Evolutionary conservation across 2,113 vertebrate genomes (phyloP).

Genomic region (Poeciliopsis occidentalis): DNA sequence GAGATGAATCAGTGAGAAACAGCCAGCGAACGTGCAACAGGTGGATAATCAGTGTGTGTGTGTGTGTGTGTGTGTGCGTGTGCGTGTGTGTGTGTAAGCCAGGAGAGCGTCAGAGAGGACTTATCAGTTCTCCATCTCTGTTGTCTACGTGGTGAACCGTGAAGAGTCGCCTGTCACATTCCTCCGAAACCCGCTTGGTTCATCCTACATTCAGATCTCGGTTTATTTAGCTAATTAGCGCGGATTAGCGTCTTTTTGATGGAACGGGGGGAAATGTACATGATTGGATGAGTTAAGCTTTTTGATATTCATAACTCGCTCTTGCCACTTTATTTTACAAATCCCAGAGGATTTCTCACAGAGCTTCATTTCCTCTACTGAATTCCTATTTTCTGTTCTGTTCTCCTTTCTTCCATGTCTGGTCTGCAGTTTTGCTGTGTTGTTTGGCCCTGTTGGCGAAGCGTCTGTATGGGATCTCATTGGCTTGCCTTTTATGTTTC

Average conservation of each 20-base stretch:
- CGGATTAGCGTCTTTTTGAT: no score
- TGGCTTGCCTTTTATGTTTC: not conserved
- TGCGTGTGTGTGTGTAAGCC: no score
- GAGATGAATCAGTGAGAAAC: not conserved
- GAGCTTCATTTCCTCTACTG: not conserved
- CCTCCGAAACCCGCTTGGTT: no score
- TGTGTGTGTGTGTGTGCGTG: no score
- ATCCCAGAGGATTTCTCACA: constrained; percentile 49
- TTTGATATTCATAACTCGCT: constrained; percentile 50
- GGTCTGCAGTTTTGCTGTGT: not conserved
- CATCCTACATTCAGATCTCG: no score
- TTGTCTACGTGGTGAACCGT: no score
- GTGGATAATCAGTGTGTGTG: no score
- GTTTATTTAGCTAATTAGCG: no score
- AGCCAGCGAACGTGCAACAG: not conserved
- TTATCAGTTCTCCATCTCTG: no score
- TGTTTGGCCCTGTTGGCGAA: no score
- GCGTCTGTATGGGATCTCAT: not conserved
- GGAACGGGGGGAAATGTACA: constrained; percentile 4
- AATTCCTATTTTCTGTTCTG: constrained; percentile 23
- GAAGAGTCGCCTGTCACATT: no score
- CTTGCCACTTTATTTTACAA: constrained; percentile 20
- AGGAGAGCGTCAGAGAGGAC: no score
- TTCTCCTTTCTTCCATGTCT: not conserved
- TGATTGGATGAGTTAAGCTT: constrained; percentile 35